Evolutionary conservation across 30 jellyfish, hydroid and myxozoan species (phyloP), one percentile per base, ranked within the genome.

Genomic region (Nemopilema nomurai): DNA sequence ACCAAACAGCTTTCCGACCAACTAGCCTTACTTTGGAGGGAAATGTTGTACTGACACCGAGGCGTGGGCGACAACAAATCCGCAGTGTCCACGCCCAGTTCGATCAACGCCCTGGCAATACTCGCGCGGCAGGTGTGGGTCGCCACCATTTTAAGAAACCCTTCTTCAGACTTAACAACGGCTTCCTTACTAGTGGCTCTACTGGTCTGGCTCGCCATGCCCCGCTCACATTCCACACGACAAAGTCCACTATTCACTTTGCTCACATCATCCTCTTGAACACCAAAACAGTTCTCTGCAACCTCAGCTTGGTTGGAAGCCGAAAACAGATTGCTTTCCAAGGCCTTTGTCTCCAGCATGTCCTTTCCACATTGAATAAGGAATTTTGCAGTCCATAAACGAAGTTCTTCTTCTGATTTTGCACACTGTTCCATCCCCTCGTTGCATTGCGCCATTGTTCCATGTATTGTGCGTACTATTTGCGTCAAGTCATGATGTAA

Each of bases 71-170:
- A 13, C 0, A 49, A 20, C 17, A 74, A 22, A 0, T 76, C 85
- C 4, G 49, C 28, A 21, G 53, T 76, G 29, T 51, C 85, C 28
- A 51, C 57, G 19, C 85, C 85, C 28, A 49, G 19, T 33, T 51
- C 74, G 31, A 24, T 33, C 75, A 76, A 64, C 27, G 74, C 71
- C 71, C 76, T 53, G n/a, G 85, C 67, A 18, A 76, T 51, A 28
- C 57, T 64, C 30, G 62, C 69, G 24, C 25, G 74, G 22, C 53
- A 32, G 26, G 62, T 51, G 21, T 51, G 62, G 21, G 52, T 76
- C 8, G 85, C 71, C 18, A 76, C 41, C 28, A 76, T n/a, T 23
- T 9, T 28, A 20, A 33, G 51, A 49, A 51, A 28, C 8, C 28
- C 8, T 1, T 70, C 64, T 6, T 28, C 20, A 7, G 21, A 16